These are phyloP conservation scores for Montipora efflorescens DNA, from an alignment of 64 coral and sea anemone species.

Conservation along the genomic window DNA sequence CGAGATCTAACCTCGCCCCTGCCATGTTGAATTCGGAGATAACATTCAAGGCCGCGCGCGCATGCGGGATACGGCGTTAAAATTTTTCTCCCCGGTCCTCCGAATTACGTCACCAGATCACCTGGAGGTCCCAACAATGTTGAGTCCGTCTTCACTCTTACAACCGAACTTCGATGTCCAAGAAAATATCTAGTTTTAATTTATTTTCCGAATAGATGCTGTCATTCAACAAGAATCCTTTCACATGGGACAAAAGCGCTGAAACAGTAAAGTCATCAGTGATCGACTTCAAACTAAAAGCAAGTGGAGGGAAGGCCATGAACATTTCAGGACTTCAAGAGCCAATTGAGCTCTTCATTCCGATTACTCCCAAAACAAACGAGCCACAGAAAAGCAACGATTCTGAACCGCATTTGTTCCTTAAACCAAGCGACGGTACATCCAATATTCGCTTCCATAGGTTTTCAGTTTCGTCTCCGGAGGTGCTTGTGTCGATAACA, in stretches of 20 bases:
- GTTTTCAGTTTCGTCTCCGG: slow-evolving; percentile 30
- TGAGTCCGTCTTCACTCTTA: too few species aligned
- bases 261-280: slow-evolving; percentile 62
- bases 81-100: too few species aligned
- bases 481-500: slow-evolving; percentile 34
- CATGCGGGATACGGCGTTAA: too few species aligned
- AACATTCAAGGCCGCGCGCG: too few species aligned
- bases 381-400: slow-evolving; percentile 49
- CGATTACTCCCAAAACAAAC: slow-evolving; percentile 32
- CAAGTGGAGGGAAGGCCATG: slow-evolving; percentile 9
- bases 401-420: slow-evolving; percentile 56
- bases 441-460: slow-evolving; percentile 62
- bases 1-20: too few species aligned
- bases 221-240: slow-evolving; percentile 59
- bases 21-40: too few species aligned
- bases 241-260: slow-evolving; percentile 58
- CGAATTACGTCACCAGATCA: too few species aligned
- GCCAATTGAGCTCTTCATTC: slow-evolving; percentile 62
- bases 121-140: too few species aligned
- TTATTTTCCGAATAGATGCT: slow-evolving; percentile 39
- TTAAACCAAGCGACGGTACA: slow-evolving; percentile 71
- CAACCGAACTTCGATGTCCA: not conserved
- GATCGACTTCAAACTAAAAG: slow-evolving; percentile 58
- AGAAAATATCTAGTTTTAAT: not conserved
- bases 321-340: slow-evolving; percentile 39